phyloP scores from a whole-genome alignment of 1,140 invertebrate genomes.

The Drosophila fuyamai region DNA sequence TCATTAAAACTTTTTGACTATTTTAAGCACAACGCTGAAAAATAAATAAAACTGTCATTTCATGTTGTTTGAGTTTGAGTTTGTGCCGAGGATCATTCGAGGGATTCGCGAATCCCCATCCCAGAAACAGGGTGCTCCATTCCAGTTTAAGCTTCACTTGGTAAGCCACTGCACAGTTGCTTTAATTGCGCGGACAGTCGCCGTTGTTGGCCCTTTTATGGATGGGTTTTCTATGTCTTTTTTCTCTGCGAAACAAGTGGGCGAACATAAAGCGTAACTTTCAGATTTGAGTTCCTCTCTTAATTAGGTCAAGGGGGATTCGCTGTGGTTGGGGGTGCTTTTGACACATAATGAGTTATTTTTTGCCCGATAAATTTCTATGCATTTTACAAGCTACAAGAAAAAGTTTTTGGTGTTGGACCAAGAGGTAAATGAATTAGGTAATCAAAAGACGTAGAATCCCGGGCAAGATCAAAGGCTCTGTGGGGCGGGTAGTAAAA shows the following conservation, averaged over 20 bases:
- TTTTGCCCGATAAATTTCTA: slow-evolving; percentile 67
- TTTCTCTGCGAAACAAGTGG: neutral
- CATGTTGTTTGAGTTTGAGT: slow-evolving; percentile 79
- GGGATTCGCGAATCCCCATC: neutral
- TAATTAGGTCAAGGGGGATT: slow-evolving; percentile 70
- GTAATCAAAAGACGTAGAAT: slow-evolving; percentile 78
- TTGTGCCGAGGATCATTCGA: slow-evolving; percentile 40
- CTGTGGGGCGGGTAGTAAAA: slow-evolving; percentile 48
- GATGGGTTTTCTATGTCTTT: neutral
- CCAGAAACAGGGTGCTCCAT: slow-evolving; percentile 18
- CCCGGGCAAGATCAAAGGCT: slow-evolving; percentile 65
- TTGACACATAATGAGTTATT: slow-evolving; percentile 78
- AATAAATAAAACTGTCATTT: slow-evolving; percentile 76
- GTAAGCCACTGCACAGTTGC: slow-evolving; percentile 72
- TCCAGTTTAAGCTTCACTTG: slow-evolving; percentile 64
- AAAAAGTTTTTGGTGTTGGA: slow-evolving; percentile 31
- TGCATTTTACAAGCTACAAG: slow-evolving; percentile 27
- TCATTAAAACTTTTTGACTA: slow-evolving; percentile 82
- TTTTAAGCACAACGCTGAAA: slow-evolving; percentile 67
- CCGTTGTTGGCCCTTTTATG: slow-evolving; percentile 25
- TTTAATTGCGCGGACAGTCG: slow-evolving; percentile 75
- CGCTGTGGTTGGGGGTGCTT: slow-evolving; percentile 16
- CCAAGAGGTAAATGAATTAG: slow-evolving; percentile 70
- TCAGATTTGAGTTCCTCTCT: slow-evolving; percentile 55
- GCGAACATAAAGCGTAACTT: slow-evolving; percentile 54